A percentile compares a stretch with the other conserved stretches of the same genome.
Evolutionary conservation across 2,888 invertebrate species (phyloP).

Genomic region (Archips xylosteana): DNA sequence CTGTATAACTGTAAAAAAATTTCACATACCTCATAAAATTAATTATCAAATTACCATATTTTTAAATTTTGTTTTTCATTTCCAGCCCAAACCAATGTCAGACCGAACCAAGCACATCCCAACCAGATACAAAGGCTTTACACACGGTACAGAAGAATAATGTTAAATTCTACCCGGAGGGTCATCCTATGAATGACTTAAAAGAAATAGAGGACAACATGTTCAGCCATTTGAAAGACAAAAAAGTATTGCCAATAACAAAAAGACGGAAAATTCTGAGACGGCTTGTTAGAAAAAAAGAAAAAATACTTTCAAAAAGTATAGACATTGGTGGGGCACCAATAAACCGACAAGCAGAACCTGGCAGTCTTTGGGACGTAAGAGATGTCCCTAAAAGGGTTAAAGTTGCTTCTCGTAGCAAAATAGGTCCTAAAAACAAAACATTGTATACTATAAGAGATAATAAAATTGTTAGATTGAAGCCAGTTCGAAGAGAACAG

Average conservation of each 20-base stretch:
- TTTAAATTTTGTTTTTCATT: conserved; percentile 29
- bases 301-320: conserved; percentile 60
- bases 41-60: too few relatives aligned
- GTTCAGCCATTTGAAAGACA: conserved; percentile 74
- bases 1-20: background rate
- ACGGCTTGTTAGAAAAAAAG: conserved; percentile 75
- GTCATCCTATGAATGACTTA: conserved; percentile 84
- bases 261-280: conserved; percentile 79
- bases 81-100: conserved; percentile 52
- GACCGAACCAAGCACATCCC: conserved; percentile 54
- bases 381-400: conserved; percentile 56
- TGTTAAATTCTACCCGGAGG: conserved; percentile 66
- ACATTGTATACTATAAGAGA: conserved; percentile 82
- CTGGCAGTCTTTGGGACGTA: conserved; percentile 77
- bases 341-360: conserved; percentile 50
- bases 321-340: conserved; percentile 52
- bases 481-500: conserved; percentile 53
- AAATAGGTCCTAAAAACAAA: conserved; percentile 65
- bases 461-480: conserved; percentile 78
- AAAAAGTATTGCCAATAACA: conserved; percentile 68
- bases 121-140: conserved; percentile 54
- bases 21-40: background rate
- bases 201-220: conserved; percentile 78
- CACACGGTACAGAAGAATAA: conserved; percentile 53
- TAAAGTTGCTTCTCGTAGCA: conserved; percentile 43